Conservation (phyloP, 1,140 invertebrate genomes). For the Drosophila setifemur region DNA sequence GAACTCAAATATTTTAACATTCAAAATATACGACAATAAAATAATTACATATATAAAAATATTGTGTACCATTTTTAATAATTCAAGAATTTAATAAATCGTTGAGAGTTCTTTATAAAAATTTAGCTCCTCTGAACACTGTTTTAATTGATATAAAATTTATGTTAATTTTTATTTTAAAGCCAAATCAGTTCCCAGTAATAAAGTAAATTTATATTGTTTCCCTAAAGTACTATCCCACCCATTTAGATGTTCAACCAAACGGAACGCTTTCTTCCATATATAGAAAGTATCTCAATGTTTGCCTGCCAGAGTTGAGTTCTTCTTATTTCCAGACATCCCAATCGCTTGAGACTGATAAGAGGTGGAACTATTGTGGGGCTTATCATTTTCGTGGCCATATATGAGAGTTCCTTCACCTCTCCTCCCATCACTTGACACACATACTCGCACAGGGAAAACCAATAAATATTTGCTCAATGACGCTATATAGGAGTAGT, state of each 20-base stretch:
- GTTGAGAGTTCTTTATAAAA: too few species aligned
- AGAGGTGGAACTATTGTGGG: slow-evolving; percentile 35
- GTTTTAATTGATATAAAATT: too few species aligned
- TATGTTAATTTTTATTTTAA: not conserved
- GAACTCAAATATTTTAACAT: not conserved
- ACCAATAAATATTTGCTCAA: slow-evolving; percentile 52
- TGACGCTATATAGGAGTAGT: slow-evolving; percentile 38
- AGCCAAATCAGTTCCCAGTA: not conserved
- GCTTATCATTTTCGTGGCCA: slow-evolving; percentile 41
- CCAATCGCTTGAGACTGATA: slow-evolving; percentile 16
- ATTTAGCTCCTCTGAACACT: too few species aligned
- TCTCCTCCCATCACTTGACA: slow-evolving; percentile 16
- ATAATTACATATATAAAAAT: too few species aligned
- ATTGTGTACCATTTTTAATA: too few species aligned
- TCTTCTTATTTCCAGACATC: not conserved
- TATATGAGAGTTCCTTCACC: slow-evolving; percentile 44
- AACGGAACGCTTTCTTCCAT: slow-evolving; percentile 12
- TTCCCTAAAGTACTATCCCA: slow-evolving; percentile 18
- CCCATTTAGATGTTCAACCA: slow-evolving; percentile 13
- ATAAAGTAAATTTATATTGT: not conserved
- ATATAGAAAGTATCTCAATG: slow-evolving; percentile 13
- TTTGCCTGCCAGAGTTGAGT: not conserved
- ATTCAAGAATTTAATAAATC: too few species aligned
- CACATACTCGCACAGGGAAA: slow-evolving; percentile 28
- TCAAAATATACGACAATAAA: too few species aligned